phyloP scores from a whole-genome alignment of 2,797 vertebrate genomes.

The Morelia viridis region DNA sequence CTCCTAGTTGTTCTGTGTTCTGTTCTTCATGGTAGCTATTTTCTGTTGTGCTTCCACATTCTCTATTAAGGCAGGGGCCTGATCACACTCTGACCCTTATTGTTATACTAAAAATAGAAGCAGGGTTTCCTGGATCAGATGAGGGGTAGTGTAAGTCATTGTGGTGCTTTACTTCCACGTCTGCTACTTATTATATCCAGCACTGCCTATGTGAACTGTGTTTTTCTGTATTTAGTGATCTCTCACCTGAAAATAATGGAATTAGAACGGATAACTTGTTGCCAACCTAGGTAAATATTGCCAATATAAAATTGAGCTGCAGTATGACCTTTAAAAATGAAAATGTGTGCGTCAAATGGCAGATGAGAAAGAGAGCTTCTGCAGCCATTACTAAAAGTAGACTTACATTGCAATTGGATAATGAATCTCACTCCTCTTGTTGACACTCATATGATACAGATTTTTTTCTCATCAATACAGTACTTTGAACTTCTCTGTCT shows the following conservation, averaged over 20 bases:
- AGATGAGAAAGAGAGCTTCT: constrained; percentile 20
- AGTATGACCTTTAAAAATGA: constrained; percentile 6
- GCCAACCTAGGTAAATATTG: not conserved
- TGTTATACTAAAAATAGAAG: constrained; percentile 34
- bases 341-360: not conserved
- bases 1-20: not conserved
- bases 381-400: not conserved
- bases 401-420: not conserved
- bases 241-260: not conserved
- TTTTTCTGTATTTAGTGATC: not conserved
- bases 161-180: not conserved
- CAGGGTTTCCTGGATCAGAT: constrained; percentile 2
- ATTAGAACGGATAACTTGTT: not conserved
- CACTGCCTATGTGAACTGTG: not conserved
- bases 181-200: not conserved
- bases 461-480: not conserved
- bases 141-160: not conserved
- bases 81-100: constrained; percentile 12
- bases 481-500: not conserved
- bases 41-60: not conserved
- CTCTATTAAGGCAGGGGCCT: constrained; percentile 1
- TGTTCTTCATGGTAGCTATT: not conserved
- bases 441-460: not conserved
- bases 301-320: constrained; percentile 9
- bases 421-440: not conserved